Conservation (phyloP, 2,113 vertebrate genomes). For the Saguinus imperator region DNA sequence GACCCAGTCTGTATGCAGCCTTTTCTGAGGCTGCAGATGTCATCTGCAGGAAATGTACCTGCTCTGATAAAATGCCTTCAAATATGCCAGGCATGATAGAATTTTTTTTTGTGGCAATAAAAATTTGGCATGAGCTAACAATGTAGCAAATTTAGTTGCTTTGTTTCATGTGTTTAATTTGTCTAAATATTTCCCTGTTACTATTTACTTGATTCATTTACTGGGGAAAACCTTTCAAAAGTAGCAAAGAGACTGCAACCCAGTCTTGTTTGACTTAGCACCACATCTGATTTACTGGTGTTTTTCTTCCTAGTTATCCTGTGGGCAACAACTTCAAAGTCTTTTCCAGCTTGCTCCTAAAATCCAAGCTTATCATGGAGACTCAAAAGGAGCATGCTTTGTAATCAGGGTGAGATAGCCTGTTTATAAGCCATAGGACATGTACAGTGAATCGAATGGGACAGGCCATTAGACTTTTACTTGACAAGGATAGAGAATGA, state of each 20-base stretch:
- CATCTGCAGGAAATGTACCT: not conserved
- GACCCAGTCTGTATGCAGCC: not conserved
- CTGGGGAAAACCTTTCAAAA: not conserved
- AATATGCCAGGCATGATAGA: not conserved
- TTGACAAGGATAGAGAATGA: not conserved
- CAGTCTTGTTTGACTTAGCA: not conserved
- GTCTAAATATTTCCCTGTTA: not conserved
- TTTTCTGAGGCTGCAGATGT: not conserved
- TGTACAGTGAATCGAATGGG: not conserved
- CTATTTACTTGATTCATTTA: not conserved
- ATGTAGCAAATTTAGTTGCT: not conserved
- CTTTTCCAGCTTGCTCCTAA: not conserved
- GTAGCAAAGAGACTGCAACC: not conserved
- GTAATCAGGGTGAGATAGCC: not conserved
- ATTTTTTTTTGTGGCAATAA: not conserved
- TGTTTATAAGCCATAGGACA: not conserved
- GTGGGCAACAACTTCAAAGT: not conserved
- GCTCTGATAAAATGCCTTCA: not conserved
- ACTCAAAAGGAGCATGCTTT: not conserved
- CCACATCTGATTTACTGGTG: not conserved
- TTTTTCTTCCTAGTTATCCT: not conserved
- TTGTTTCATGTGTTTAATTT: not conserved
- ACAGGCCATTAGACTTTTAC: not conserved
- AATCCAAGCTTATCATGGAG: not conserved
- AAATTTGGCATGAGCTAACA: not conserved